A percentile compares a stretch with the other conserved stretches of the same genome.
Evolutionary conservation across 2,113 vertebrate genomes (phyloP).

Genomic region (Hucho hucho): DNA sequence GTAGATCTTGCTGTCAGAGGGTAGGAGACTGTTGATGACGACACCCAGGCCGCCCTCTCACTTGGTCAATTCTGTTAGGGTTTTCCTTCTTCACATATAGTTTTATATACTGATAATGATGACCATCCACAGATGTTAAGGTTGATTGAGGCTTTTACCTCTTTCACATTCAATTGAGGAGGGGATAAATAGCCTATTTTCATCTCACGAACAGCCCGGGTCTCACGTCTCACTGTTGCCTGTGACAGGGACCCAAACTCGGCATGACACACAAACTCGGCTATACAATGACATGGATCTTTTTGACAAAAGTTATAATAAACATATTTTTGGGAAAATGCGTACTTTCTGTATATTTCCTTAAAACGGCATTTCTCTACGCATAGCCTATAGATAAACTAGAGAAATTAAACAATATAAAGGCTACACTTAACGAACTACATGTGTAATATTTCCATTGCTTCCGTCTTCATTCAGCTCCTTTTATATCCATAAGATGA

Average conservation of each 20-base stretch:
- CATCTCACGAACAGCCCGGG: slow-evolving; percentile 65
- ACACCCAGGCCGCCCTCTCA: slow-evolving; percentile 66
- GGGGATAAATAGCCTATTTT: slow-evolving; percentile 45
- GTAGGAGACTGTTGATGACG: slow-evolving; percentile 61
- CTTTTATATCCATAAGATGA: slow-evolving; percentile 52
- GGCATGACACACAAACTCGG: slow-evolving; percentile 60
- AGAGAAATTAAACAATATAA: slow-evolving; percentile 49
- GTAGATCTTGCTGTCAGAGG: slow-evolving; percentile 37
- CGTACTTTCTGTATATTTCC: background rate
- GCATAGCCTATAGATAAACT: slow-evolving; percentile 24
- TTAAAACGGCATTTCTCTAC: slow-evolving; percentile 43
- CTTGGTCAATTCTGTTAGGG: slow-evolving; percentile 50
- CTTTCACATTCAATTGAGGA: slow-evolving; percentile 37
- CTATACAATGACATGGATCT: slow-evolving; percentile 50
- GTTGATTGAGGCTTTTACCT: slow-evolving; percentile 40
- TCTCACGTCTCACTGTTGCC: slow-evolving; percentile 69
- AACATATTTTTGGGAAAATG: slow-evolving; percentile 42
- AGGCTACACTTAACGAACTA: slow-evolving; percentile 56
- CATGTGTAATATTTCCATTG: slow-evolving; percentile 65
- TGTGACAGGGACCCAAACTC: slow-evolving; percentile 60
- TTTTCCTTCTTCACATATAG: slow-evolving; percentile 53
- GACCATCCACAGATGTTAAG: slow-evolving; percentile 49
- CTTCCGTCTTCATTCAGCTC: slow-evolving; percentile 66
- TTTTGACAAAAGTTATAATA: slow-evolving; percentile 52
- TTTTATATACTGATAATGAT: slow-evolving; percentile 13